phyloP scores from a whole-genome alignment of 2,888 invertebrate species.

The Agelastica alni region DNA sequence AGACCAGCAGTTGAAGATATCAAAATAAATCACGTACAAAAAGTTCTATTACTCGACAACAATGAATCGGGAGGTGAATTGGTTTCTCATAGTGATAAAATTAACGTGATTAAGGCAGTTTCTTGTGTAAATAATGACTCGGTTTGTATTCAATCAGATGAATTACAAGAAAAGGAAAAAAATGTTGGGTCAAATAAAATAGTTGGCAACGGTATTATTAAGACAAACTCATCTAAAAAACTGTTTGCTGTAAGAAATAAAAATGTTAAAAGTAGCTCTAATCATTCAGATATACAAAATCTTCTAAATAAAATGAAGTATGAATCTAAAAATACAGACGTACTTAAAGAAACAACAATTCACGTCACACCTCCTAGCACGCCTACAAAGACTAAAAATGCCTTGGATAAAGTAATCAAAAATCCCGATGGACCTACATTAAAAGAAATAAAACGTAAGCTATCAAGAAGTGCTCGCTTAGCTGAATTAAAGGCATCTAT shows the following conservation, averaged over 20 bases:
- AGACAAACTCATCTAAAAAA: conserved; percentile 14
- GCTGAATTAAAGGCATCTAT: conserved; percentile 72
- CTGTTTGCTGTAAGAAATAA: conserved; percentile 36
- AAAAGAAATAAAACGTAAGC: conserved; percentile 70
- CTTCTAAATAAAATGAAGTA: conserved; percentile 43
- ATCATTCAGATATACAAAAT: conserved; percentile 47
- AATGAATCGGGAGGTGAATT: conserved; percentile 30
- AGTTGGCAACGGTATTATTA: conserved; percentile 21
- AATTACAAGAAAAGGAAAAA: conserved; percentile 38
- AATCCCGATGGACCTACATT: conserved; percentile 67
- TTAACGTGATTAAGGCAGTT: conserved; percentile 9
- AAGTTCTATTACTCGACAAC: conserved; percentile 56
- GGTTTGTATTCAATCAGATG: conserved; percentile 18
- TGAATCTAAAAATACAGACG: conserved; percentile 14
- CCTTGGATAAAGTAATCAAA: conserved; percentile 57
- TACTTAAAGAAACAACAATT: conserved; percentile 2
- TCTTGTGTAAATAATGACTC: conserved; percentile 18
- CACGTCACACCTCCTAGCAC: conserved; percentile 47
- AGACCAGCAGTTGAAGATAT: conserved; percentile 72
- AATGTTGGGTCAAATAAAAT: conserved; percentile 33
- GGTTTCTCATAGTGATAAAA: conserved; percentile 25
- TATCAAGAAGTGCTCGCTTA: conserved; percentile 70
- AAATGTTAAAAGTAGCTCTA: conserved; percentile 33
- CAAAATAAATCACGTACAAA: conserved; percentile 57
- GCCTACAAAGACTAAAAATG: conserved; percentile 52